phyloP scores from a whole-genome alignment of 2,113 vertebrate species.

The Microtus pennsylvanicus region DNA sequence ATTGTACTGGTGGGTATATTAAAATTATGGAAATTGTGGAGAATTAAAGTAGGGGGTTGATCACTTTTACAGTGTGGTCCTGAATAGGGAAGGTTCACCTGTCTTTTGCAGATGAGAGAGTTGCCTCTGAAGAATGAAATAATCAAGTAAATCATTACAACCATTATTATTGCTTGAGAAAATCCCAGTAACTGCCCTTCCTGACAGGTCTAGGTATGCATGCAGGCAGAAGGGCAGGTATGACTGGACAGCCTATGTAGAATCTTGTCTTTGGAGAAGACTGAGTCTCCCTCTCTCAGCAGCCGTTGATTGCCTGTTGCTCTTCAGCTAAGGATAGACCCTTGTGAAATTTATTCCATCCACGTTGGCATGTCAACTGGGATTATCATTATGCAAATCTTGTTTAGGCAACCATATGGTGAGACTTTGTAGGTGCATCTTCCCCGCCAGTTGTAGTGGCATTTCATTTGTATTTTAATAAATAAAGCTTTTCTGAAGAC shows the following conservation, averaged over 20 bases:
- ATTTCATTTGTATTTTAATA: no score
- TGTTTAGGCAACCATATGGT: background rate
- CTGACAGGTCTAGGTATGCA: background rate
- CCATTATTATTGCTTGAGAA: background rate
- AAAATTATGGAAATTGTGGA: background rate
- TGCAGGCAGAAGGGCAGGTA: background rate
- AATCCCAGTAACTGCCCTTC: background rate
- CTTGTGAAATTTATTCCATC: background rate
- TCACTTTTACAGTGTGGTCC: background rate
- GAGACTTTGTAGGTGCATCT: background rate
- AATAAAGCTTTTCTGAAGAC: no score
- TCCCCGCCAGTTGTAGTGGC: background rate
- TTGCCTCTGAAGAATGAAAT: background rate
- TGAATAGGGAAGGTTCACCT: background rate
- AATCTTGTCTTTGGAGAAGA: background rate
- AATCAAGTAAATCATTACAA: background rate
- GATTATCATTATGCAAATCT: background rate
- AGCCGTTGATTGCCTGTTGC: background rate
- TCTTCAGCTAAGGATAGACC: background rate
- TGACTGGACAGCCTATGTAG: background rate
- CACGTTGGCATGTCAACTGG: background rate
- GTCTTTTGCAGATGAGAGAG: background rate
- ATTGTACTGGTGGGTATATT: background rate
- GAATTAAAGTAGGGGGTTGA: no score
- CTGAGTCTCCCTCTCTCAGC: background rate